Percentiles rank a stretch among this genome's conserved stretches.
Evolutionary conservation across 2,113 vertebrate species (phyloP).

Genomic region (Entelurus aequoreus): DNA sequence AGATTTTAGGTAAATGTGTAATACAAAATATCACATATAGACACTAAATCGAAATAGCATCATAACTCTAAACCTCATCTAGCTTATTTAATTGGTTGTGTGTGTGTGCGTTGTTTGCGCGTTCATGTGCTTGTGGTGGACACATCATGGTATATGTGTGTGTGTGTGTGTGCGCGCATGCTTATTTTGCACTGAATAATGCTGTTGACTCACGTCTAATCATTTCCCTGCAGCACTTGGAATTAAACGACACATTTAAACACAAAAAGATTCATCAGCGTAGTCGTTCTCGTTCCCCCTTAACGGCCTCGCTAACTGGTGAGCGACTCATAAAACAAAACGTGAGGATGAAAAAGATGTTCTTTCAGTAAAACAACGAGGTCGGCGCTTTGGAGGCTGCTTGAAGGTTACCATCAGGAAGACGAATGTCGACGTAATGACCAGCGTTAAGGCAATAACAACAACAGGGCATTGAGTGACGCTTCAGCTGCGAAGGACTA

Average conservation of each 20-base stretch:
- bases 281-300: constrained; percentile 19
- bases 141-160: too few relatives aligned
- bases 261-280: constrained; percentile 18
- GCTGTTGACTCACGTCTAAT: constrained; percentile 27
- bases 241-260: constrained; percentile 25
- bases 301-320: constrained; percentile 11
- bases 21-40: too few relatives aligned
- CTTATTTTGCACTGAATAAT: constrained; percentile 8
- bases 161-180: constrained; percentile 1
- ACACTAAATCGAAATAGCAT: constrained; percentile 5
- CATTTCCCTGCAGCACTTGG: constrained; percentile 17
- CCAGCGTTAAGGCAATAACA: constrained; percentile 23
- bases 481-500: constrained; percentile 33
- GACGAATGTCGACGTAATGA: constrained; percentile 48
- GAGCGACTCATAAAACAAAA: constrained; percentile 30
- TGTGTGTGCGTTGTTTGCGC: too few relatives aligned
- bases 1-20: too few relatives aligned
- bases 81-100: not conserved
- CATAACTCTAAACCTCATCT: too few relatives aligned
- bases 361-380: constrained; percentile 6
- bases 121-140: too few relatives aligned
- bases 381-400: too few relatives aligned
- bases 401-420: constrained; percentile 25
- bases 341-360: constrained; percentile 12
- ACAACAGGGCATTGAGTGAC: constrained; percentile 32